These are phyloP conservation scores for Solea senegalensis DNA, from an alignment of 2,113 vertebrate species.

Conservation along the genomic window DNA sequence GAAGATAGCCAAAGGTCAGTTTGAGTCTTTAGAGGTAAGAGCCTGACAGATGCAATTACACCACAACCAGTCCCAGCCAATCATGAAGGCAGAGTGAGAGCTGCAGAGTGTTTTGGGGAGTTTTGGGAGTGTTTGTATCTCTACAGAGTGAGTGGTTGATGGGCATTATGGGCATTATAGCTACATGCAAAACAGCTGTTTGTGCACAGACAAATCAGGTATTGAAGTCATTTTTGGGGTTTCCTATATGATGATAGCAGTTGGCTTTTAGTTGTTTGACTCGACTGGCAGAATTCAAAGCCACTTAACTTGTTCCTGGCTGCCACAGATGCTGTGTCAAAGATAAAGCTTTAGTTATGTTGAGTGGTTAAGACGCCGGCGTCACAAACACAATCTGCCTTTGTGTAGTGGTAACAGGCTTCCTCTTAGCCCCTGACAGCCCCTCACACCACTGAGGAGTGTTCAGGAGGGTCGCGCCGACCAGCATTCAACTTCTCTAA, in stretches of 20 bases:
- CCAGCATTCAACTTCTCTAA: slow-evolving; percentile 8
- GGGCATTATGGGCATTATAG: neutral
- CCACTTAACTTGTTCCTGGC: slow-evolving; percentile 5
- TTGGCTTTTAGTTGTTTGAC: slow-evolving; percentile 28
- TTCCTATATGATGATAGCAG: neutral
- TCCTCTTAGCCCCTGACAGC: slow-evolving; percentile 68
- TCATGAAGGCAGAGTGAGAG: slow-evolving; percentile 47
- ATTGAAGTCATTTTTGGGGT: neutral
- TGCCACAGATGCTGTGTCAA: slow-evolving; percentile 61
- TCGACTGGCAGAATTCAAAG: slow-evolving; percentile 7
- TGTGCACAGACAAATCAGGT: slow-evolving; percentile 3
- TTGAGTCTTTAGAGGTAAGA: slow-evolving; percentile 46
- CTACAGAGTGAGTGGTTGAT: slow-evolving; percentile 7
- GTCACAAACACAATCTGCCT: slow-evolving; percentile 55
- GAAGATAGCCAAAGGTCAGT: slow-evolving; percentile 57
- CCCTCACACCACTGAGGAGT: slow-evolving; percentile 23
- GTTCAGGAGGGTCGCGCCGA: neutral
- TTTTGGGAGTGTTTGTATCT: slow-evolving; percentile 42
- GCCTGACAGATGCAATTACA: slow-evolving; percentile 65
- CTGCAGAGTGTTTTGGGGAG: slow-evolving; percentile 41
- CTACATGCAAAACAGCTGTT: neutral
- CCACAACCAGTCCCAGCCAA: slow-evolving; percentile 40
- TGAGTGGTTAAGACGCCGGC: slow-evolving; percentile 43
- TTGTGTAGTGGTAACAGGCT: slow-evolving; percentile 61
- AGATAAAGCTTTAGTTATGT: slow-evolving; percentile 62